These are phyloP conservation scores for Caiman crocodilus DNA, from an alignment of 2,797 vertebrate genomes.

Conservation along the genomic window DNA sequence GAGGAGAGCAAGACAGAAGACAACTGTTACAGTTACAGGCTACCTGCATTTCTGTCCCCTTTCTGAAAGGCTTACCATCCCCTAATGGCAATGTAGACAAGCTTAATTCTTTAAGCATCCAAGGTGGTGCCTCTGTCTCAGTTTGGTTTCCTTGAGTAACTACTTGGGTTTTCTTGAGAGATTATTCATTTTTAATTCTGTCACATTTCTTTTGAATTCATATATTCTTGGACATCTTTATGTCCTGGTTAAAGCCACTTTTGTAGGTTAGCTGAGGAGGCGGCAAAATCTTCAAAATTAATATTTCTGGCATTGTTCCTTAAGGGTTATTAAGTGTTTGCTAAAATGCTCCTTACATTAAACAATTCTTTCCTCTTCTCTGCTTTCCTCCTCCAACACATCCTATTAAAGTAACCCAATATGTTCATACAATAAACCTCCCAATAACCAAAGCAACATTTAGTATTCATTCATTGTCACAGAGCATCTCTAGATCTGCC, in stretches of 20 bases:
- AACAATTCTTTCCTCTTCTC: neutral
- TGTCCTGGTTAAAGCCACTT: neutral
- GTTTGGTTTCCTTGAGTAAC: neutral
- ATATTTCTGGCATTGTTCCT: neutral
- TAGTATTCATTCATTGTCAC: constrained; percentile 47
- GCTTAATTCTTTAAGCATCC: no score
- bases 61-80: neutral
- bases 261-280: neutral
- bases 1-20: neutral
- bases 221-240: neutral
- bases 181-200: neutral
- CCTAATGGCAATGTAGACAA: neutral
- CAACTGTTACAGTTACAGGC: neutral
- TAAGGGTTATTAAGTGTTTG: neutral
- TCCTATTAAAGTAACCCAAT: constrained; percentile 27
- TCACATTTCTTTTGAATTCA: fast-evolving
- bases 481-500: constrained; percentile 44
- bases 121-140: neutral
- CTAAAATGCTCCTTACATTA: neutral
- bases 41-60: neutral
- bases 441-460: constrained; percentile 21
- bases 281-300: neutral
- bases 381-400: neutral
- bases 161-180: neutral
- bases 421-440: constrained; percentile 46